Conservation (phyloP, 2,888 invertebrate species). For the Bruchidius siliquastri region DNA sequence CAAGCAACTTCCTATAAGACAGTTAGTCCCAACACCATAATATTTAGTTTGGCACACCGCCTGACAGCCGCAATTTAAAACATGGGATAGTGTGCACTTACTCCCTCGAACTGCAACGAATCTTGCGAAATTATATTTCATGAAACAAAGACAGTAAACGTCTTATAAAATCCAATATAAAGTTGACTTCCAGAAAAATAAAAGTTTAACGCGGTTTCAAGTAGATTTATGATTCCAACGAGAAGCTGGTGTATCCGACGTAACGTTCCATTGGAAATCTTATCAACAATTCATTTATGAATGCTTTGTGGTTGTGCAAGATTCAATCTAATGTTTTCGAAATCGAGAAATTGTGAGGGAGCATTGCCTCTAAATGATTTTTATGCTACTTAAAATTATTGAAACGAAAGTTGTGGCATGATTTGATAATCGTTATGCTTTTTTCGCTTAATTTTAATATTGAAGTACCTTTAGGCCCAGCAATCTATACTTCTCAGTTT, state of each 20-base stretch:
- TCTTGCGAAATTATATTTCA: slow-evolving; percentile 1
- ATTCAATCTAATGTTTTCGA: too few species aligned
- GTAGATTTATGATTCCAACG: slow-evolving; percentile 1
- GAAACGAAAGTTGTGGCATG: too few species aligned
- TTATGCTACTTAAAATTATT: too few species aligned
- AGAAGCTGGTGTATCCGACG: not conserved
- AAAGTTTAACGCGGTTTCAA: not conserved
- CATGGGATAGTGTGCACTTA: not conserved
- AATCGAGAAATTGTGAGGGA: too few species aligned
- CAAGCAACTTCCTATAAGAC: not conserved
- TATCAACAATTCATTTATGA: not conserved
- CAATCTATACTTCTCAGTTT: too few species aligned
- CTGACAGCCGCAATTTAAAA: not conserved
- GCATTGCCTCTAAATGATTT: too few species aligned
- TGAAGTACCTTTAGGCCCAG: too few species aligned
- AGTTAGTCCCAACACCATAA: not conserved
- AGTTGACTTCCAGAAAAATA: not conserved
- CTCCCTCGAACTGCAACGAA: not conserved
- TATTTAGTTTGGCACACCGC: not conserved
- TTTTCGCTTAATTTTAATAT: too few species aligned
- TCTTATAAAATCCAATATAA: slow-evolving; percentile 3
- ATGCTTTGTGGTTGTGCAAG: not conserved
- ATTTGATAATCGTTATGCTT: too few species aligned
- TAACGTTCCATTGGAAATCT: not conserved
- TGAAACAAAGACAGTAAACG: slow-evolving; percentile 1